phyloP scores from a whole-genome alignment of 2,113 vertebrate species.

The Ctenodactylus gundi region DNA sequence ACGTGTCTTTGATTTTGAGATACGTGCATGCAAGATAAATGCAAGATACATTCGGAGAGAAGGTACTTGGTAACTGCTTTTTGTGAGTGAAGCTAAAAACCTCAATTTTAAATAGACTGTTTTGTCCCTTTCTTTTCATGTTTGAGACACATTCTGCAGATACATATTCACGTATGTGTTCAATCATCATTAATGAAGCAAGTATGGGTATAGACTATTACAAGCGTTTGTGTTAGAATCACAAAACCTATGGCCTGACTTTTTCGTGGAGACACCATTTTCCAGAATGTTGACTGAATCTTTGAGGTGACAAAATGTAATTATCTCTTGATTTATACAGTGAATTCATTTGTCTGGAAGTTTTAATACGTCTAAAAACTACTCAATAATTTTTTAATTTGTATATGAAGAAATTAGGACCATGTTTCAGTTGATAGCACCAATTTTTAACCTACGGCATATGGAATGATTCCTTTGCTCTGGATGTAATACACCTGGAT shows the following conservation, averaged over 20 bases:
- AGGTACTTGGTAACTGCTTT: background rate
- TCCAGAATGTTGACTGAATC: background rate
- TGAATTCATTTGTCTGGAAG: background rate
- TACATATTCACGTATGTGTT: background rate
- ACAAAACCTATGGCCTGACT: background rate
- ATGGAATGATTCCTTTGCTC: background rate
- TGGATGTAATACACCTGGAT: background rate
- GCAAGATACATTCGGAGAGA: background rate
- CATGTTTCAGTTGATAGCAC: background rate
- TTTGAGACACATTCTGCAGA: slow-evolving; percentile 2
- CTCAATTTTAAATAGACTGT: background rate
- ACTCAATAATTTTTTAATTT: background rate
- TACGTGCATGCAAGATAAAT: too few species aligned
- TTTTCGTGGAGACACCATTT: background rate
- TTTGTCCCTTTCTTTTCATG: background rate
- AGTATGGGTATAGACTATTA: background rate
- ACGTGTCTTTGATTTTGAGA: background rate
- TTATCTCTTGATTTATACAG: background rate
- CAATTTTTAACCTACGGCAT: background rate
- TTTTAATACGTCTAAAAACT: background rate
- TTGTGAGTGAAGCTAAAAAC: background rate
- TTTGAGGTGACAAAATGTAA: background rate
- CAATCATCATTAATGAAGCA: background rate
- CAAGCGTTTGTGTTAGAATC: background rate
- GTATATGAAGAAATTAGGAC: background rate